A percentile compares a stretch with the other conserved stretches of the same genome.
Evolutionary conservation across 2,888 invertebrate genomes (phyloP).

Genomic region (Escarpia spicata): DNA sequence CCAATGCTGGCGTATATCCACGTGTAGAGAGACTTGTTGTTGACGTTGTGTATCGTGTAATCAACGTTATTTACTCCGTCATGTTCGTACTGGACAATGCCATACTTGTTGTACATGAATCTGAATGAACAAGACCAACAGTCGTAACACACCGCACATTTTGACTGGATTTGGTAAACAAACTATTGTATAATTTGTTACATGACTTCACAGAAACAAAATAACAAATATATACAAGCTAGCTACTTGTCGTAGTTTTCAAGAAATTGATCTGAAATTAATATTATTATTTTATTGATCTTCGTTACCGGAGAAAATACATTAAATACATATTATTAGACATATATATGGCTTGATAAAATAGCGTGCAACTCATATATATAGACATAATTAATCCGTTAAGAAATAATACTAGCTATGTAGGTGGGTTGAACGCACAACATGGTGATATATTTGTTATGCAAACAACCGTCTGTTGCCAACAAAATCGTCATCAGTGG

Average conservation of each 20-base stretch:
- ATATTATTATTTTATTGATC: no score
- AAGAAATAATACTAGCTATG: background rate
- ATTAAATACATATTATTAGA: no score
- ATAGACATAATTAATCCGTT: no score
- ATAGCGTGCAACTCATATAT: no score
- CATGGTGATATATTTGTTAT: background rate
- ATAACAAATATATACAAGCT: no score
- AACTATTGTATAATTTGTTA: no score
- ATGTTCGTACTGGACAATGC: slow-evolving; percentile 17
- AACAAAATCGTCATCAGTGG: background rate
- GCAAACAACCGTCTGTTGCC: background rate
- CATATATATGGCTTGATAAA: no score
- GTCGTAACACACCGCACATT: background rate
- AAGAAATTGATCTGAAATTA: no score
- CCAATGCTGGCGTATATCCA: slow-evolving; percentile 26
- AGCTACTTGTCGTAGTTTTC: no score
- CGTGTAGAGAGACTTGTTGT: background rate
- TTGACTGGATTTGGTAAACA: no score
- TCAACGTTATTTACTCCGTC: slow-evolving; percentile 14
- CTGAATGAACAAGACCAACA: background rate
- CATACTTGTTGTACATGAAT: slow-evolving; percentile 19
- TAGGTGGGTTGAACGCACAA: background rate
- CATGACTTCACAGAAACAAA: no score
- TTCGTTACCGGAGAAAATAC: no score
- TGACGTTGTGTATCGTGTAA: slow-evolving; percentile 23